These are phyloP conservation scores for Spinibarbus caldwelli DNA, from an alignment of 2,797 vertebrate genomes.

Conservation along the genomic window DNA sequence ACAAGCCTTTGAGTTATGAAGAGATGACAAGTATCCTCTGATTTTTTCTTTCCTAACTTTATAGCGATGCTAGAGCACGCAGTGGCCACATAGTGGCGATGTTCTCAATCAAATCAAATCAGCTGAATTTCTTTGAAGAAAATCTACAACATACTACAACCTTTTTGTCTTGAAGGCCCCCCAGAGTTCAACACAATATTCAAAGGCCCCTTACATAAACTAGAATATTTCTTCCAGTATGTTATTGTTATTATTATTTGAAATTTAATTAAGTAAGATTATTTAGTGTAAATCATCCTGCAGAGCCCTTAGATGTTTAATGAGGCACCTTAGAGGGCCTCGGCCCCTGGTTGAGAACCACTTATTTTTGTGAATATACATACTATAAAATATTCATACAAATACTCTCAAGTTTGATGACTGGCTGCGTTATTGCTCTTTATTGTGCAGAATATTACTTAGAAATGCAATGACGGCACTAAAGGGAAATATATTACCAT, in stretches of 20 bases:
- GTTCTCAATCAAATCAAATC: conserved; percentile 8
- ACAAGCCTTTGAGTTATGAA: conserved; percentile 51
- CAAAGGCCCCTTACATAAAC: background rate
- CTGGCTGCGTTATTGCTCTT: background rate
- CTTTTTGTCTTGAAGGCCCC: background rate
- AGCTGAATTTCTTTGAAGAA: background rate
- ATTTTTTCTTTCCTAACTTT: conserved; percentile 13
- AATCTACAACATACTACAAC: too few species aligned
- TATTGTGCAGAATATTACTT: background rate
- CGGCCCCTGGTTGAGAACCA: background rate
- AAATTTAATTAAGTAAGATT: background rate
- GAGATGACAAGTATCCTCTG: conserved; percentile 57
- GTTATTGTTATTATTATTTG: background rate
- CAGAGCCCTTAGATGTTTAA: background rate
- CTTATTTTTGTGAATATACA: background rate
- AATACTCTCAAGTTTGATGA: background rate
- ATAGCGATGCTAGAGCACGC: conserved; percentile 60
- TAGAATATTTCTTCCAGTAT: background rate
- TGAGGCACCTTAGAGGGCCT: background rate
- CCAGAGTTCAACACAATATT: background rate
- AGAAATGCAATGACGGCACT: background rate
- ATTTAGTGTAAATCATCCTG: background rate
- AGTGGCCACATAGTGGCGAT: conserved; percentile 71
- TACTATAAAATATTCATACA: background rate
- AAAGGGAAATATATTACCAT: background rate